Base-by-base conservation (phyloP, 2,888 invertebrate species). In the Philonicus albiceps region DNA sequence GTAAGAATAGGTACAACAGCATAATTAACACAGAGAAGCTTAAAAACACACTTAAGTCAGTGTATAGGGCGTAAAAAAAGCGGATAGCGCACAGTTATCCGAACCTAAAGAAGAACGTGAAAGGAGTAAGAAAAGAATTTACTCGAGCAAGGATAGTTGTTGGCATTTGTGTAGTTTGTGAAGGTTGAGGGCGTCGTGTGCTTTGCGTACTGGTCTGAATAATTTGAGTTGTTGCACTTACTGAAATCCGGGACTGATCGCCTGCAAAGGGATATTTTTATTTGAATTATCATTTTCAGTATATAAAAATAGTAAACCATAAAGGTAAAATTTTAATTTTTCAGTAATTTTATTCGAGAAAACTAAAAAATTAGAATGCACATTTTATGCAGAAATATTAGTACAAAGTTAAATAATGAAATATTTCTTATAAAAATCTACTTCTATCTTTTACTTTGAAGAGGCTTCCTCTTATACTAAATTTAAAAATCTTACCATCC, bases 21-120 rank as follows among this genome's bases (percentile, higher is more conserved):
- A 19, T 64, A 16, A 80, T 49, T 80, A 80, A 83, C 72, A 83
- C 83, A 83, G 72, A 83, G 64, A 83, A 83, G 37, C 83, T 83
- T 83, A 83, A 55, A 31, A 64, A 37, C 37, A 83, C 27, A 34
- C 74, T 74, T 7, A 31, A 64, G 16, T 27, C n/a, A 53, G 53
- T 81, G 49, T 55, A 19, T 19, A 31, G 19, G 19, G 37, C 27
- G 19, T 37, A 72, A n/a, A 7, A n/a, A 64, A 64, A 64, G 37
- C 64, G 55, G 22, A 64, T 37, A 55, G 55, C 27, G 83, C 43
- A 43, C 19, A 64, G 37, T 83, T 40, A 83, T 55, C 83, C 83
- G 11, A 83, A 37, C 34, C 83, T 83, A 72, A 83, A 83, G 64
- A 83, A n/a, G 37, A 83, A 83, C 31, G 64, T 55, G 27, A 83